These are phyloP conservation scores for Vanacampus margaritifer DNA, from an alignment of 2,113 vertebrate genomes.

Conservation along the genomic window DNA sequence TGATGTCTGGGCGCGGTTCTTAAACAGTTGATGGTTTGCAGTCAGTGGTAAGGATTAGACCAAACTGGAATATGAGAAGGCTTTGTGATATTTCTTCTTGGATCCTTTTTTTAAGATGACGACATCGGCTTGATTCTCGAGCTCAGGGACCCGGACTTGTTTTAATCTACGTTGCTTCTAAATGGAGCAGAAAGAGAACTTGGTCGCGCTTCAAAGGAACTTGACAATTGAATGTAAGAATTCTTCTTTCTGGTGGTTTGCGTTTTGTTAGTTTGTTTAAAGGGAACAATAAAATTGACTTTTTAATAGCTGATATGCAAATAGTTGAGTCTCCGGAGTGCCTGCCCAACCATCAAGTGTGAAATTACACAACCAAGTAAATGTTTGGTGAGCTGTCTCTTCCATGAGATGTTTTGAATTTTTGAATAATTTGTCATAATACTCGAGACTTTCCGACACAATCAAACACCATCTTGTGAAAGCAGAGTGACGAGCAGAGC, in stretches of 20 bases:
- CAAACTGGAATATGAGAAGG: conserved; percentile 29
- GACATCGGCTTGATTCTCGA: conserved; percentile 32
- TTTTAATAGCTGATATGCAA: not conserved
- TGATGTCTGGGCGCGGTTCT: conserved; percentile 32
- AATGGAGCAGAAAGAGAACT: not conserved
- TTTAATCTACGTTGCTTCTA: not conserved
- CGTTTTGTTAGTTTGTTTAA: not conserved
- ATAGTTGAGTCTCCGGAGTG: not conserved
- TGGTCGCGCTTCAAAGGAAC: not conserved
- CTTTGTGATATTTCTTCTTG: conserved; percentile 12
- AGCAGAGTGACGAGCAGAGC: no score
- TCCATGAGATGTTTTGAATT: not conserved
- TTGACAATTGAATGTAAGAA: not conserved
- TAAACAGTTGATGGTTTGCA: conserved; percentile 9
- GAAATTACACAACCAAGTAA: not conserved
- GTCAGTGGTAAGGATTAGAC: conserved; percentile 17
- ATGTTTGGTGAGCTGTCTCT: no score
- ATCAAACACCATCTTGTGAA: no score
- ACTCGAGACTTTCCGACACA: no score
- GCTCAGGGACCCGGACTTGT: conserved; percentile 7
- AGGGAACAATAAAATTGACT: not conserved
- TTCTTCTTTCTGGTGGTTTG: not conserved
- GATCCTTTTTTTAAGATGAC: conserved; percentile 17
- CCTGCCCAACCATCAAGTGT: not conserved
- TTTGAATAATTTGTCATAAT: not conserved